These are phyloP conservation scores for Ennomos fuscantarius DNA, from an alignment of 2,888 invertebrate genomes.

Conservation along the genomic window DNA sequence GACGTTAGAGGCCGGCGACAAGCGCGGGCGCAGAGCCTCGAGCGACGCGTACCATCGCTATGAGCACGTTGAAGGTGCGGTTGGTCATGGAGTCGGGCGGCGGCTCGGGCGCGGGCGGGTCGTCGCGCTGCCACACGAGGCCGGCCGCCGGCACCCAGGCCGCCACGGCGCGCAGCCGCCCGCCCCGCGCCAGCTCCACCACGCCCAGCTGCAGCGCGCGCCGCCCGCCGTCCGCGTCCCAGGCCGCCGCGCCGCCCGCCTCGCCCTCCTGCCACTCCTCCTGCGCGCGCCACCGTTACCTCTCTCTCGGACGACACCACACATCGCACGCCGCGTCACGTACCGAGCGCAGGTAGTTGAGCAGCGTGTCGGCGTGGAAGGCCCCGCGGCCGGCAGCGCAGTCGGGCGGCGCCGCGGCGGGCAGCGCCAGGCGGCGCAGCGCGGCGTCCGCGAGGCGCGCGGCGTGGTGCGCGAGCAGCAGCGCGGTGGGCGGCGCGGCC, in stretches of 20 bases:
- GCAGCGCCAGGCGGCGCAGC: constrained; percentile 49
- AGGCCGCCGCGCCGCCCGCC: constrained; percentile 31
- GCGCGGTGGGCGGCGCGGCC: constrained; percentile 35
- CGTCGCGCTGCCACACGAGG: constrained; percentile 57
- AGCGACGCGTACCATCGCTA: constrained; percentile 53
- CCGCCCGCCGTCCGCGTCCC: constrained; percentile 37
- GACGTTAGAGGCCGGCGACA: not conserved
- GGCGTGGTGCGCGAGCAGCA: constrained; percentile 42
- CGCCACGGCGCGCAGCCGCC: constrained; percentile 56
- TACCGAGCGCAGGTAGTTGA: constrained; percentile 73
- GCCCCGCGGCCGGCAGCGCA: constrained; percentile 60
- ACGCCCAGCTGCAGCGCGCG: constrained; percentile 55
- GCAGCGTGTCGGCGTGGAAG: constrained; percentile 74
- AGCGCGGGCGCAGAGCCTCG: not conserved
- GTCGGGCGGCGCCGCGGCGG: constrained; percentile 45
- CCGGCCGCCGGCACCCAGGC: constrained; percentile 59
- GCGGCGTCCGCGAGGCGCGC: constrained; percentile 52
- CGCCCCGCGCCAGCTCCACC: constrained; percentile 68
- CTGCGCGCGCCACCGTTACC: constrained; percentile 11
- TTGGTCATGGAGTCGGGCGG: constrained; percentile 69
- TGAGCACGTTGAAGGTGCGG: constrained; percentile 72
- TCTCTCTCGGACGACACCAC: too few species aligned
- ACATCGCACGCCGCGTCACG: constrained; percentile 23
- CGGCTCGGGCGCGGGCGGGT: constrained; percentile 46
- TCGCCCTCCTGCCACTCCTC: constrained; percentile 34